Evolutionary conservation across 2,888 invertebrate species (phyloP).

Genomic region (Rhagium mordax): DNA sequence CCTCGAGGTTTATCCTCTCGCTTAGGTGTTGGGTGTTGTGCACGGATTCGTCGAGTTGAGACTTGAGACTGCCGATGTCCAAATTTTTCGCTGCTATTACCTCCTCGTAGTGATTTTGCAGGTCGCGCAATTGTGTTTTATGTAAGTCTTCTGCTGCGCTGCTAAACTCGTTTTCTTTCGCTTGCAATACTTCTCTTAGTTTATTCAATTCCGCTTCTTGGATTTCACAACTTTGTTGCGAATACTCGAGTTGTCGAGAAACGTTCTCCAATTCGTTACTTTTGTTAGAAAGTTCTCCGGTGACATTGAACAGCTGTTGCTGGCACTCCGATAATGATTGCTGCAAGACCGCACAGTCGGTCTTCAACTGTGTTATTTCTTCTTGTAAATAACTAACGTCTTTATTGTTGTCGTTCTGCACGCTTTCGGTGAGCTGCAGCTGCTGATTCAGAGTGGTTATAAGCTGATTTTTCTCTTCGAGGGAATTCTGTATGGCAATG

Average conservation of each 20-base stretch:
- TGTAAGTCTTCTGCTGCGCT: conserved; percentile 43
- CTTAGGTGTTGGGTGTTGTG: conserved; percentile 39
- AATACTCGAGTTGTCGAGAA: conserved; percentile 46
- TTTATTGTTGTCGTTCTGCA: conserved; percentile 57
- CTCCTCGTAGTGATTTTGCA: conserved; percentile 60
- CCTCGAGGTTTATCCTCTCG: conserved; percentile 40
- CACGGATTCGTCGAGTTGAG: conserved; percentile 56
- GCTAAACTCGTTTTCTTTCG: conserved; percentile 49
- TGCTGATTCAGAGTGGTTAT: conserved; percentile 46
- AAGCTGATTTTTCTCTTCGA: conserved; percentile 52
- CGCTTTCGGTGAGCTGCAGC: conserved; percentile 46
- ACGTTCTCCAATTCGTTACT: conserved; percentile 46
- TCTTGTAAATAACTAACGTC: conserved; percentile 56
- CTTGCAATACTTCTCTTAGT: conserved; percentile 38
- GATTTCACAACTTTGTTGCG: conserved; percentile 47
- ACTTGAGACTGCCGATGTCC: conserved; percentile 58
- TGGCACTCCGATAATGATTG: conserved; percentile 46
- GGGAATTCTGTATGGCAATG: conserved; percentile 39
- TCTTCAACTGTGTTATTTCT: conserved; percentile 48
- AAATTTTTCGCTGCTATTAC: conserved; percentile 59
- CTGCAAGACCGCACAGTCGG: conserved; percentile 44
- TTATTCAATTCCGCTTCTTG: conserved; percentile 48
- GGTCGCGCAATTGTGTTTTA: conserved; percentile 48
- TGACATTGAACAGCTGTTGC: conserved; percentile 46
- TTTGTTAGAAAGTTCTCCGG: conserved; percentile 47